phyloP scores from a whole-genome alignment of 2,888 invertebrate genomes.

The Ischnura elegans region DNA sequence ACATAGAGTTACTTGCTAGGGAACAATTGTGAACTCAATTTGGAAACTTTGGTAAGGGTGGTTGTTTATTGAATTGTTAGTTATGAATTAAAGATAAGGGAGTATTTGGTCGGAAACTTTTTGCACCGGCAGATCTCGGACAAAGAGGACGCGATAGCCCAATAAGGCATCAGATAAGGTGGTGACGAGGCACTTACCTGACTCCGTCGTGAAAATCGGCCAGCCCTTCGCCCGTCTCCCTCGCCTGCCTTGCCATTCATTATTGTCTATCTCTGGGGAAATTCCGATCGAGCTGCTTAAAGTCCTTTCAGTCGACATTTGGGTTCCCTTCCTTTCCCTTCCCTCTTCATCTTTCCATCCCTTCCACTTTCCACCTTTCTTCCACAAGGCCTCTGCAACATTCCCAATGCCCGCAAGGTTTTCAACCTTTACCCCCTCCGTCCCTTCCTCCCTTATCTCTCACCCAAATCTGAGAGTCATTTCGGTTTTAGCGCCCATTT shows the following conservation, averaged over 20 bases:
- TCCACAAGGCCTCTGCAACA: not conserved
- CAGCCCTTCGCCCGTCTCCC: not conserved
- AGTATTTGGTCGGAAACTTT: not conserved
- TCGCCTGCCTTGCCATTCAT: not conserved
- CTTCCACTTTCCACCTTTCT: not conserved
- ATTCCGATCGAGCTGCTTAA: slow-evolving; percentile 37
- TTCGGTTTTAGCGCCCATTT: slow-evolving; percentile 50
- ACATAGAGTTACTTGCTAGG: too few species aligned
- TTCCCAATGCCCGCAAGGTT: slow-evolving; percentile 22
- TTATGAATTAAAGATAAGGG: slow-evolving; percentile 51
- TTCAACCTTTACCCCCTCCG: not conserved
- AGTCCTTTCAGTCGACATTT: slow-evolving; percentile 52
- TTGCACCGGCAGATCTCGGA: slow-evolving; percentile 23
- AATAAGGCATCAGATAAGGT: slow-evolving; percentile 55
- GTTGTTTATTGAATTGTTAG: not conserved
- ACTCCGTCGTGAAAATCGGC: slow-evolving; percentile 2
- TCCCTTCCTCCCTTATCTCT: slow-evolving; percentile 3
- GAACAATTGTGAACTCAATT: not conserved
- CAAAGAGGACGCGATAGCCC: slow-evolving; percentile 51
- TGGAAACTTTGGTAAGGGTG: not conserved
- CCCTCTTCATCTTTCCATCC: not conserved
- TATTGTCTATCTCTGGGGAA: slow-evolving; percentile 29
- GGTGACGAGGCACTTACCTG: slow-evolving; percentile 51
- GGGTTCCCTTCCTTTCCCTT: not conserved
- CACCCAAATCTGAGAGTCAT: slow-evolving; percentile 22